A percentile compares a stretch with the other conserved stretches of the same genome.
Evolutionary conservation across 2,888 invertebrate species (phyloP).

Genomic region (Melikaiella ostensackeni): DNA sequence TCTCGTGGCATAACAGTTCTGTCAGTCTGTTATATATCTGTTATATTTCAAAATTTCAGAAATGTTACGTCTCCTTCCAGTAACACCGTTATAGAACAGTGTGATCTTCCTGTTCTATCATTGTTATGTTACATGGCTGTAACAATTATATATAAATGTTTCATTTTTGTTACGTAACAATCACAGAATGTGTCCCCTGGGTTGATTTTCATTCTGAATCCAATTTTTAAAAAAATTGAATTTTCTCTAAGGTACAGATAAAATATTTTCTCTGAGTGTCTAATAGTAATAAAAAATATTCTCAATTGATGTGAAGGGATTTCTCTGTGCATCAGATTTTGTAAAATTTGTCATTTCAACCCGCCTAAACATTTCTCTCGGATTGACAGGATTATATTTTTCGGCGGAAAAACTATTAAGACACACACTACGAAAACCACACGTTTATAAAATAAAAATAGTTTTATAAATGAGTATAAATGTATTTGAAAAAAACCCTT

Average conservation of each 20-base stretch:
- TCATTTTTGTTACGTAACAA: too few relatives aligned
- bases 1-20: too few relatives aligned
- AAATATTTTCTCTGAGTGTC: not conserved
- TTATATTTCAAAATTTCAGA: too few relatives aligned
- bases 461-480: conserved; percentile 18
- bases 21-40: too few relatives aligned
- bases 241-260: not conserved
- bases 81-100: too few relatives aligned
- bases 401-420: not conserved
- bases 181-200: too few relatives aligned
- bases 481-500: conserved; percentile 1
- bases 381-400: not conserved
- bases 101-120: too few relatives aligned
- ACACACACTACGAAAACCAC: not conserved
- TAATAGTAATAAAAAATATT: not conserved
- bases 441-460: conserved; percentile 7
- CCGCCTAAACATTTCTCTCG: not conserved
- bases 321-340: conserved; percentile 1
- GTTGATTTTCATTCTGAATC: not conserved
- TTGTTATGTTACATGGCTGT: too few relatives aligned
- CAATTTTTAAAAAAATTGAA: not conserved
- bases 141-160: too few relatives aligned
- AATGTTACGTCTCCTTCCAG: too few relatives aligned
- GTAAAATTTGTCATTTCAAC: not conserved
- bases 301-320: not conserved